Base-by-base conservation (phyloP, 2,888 invertebrate genomes). In the Poecilobothrus nobilitatus region DNA sequence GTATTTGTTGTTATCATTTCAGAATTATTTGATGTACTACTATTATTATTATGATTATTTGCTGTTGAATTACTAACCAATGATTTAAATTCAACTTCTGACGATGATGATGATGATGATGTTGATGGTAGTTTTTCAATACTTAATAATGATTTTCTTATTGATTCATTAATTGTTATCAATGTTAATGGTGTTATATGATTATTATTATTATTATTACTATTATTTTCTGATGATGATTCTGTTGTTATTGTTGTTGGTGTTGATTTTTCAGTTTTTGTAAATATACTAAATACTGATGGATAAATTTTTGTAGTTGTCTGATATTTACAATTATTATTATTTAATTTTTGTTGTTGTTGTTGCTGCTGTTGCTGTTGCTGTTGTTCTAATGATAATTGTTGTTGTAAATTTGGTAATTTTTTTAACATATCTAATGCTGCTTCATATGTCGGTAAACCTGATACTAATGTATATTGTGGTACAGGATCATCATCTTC, bases 401-500 rank as follows among this genome's bases (percentile, higher is more conserved):
- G 15, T 65, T 9, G 15, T 20, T 9, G 20, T 34, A 15, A 44
- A 20, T 15, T 21, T n/a, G n/a, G 75, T 72, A 77, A 73, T 76
- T 83, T 82, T 68, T 84, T 82, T 74, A 87, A 78, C 76, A 86
- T 83, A 76, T 86, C 84, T 75, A 87, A 74, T 3, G 88, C 88
- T 72, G 87, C 86, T 70, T 86, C 86, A 77, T 88, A 88, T 66
- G 84, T 84, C 27, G 88, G 88, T 68, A 88, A 76, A 18, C 88
- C 88, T 27, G 87, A 87, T 64, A 87, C 88, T 67, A 87, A 79
- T 12, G 87, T 86, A 76, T 88, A 88, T 74, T 85, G 86, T 44
- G 88, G 88, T 71, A 87, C 80, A 15, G 85, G 85, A 74, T 86
- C 86, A n/a, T 82, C 76, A 67, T 79, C 78, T 66, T 77, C 74